Conservation (phyloP, 1,140 invertebrate species). For the Camponotus vicinus region DNA sequence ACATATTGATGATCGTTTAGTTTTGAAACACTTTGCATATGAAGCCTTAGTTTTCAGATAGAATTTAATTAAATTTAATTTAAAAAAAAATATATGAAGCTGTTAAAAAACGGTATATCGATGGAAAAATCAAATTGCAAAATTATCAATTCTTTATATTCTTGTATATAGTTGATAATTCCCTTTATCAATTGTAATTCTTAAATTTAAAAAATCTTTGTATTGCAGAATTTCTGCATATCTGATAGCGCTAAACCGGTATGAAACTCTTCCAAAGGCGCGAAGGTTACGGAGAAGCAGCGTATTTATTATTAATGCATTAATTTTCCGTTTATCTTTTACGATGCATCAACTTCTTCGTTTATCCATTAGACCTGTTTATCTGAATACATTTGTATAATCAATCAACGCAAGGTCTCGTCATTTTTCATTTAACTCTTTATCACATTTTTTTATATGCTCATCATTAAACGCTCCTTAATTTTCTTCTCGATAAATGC, state of each 20-base stretch:
- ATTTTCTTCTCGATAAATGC: not conserved
- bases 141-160: not conserved
- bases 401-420: constrained; percentile 3
- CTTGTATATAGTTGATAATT: not conserved
- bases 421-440: not conserved
- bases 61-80: not conserved
- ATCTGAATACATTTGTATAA: constrained; percentile 39
- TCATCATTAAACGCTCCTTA: not conserved
- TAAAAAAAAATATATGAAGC: not conserved
- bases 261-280: not conserved
- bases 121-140: not conserved
- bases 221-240: not conserved
- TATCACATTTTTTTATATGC: not conserved
- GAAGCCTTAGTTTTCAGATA: too few relatives aligned
- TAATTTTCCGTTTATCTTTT: constrained; percentile 12
- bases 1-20: too few relatives aligned
- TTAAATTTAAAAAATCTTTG: not conserved
- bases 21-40: too few relatives aligned
- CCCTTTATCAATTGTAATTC: not conserved
- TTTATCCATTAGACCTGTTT: constrained; percentile 18
- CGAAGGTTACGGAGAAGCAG: not conserved
- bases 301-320: not conserved
- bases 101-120: not conserved
- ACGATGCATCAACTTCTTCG: not conserved
- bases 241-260: not conserved